These are phyloP conservation scores for Brachyptera putata DNA, from an alignment of 2,888 invertebrate species.

Conservation along the genomic window DNA sequence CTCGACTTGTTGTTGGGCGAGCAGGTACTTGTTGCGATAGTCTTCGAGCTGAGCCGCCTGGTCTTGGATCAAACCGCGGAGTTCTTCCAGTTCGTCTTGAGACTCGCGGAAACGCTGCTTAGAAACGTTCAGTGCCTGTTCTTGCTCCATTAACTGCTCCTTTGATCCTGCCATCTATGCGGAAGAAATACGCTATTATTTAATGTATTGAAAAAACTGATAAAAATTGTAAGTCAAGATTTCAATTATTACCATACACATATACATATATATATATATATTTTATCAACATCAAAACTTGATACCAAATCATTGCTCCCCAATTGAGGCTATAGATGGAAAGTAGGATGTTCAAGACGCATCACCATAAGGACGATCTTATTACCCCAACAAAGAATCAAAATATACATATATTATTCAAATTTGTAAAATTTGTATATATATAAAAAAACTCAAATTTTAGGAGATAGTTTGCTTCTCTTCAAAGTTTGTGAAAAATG, in stretches of 20 bases:
- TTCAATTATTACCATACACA: too few relatives aligned
- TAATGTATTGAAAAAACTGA: not conserved
- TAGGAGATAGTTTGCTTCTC: too few relatives aligned
- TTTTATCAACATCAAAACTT: too few relatives aligned
- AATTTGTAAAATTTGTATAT: too few relatives aligned
- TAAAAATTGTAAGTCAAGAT: not conserved
- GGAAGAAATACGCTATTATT: not conserved
- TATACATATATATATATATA: not conserved
- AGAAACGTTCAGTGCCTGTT: conserved; percentile 51
- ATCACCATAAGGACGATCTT: too few relatives aligned
- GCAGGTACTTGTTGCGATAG: conserved; percentile 63
- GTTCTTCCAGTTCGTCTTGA: conserved; percentile 53
- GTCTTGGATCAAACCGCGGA: conserved; percentile 54
- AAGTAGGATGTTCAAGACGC: too few relatives aligned
- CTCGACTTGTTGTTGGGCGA: conserved; percentile 66
- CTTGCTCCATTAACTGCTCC: conserved; percentile 61
- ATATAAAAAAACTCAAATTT: too few relatives aligned
- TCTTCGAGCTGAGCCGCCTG: conserved; percentile 63
- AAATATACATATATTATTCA: too few relatives aligned
- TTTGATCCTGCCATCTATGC: conserved; percentile 46
- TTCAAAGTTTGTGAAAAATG: too few relatives aligned
- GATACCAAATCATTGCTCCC: too few relatives aligned
- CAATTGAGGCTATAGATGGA: too few relatives aligned
- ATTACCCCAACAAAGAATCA: too few relatives aligned
- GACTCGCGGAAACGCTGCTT: conserved; percentile 53